Conservation (phyloP, 2,113 vertebrate genomes). For the Bagarius yarrelli region DNA sequence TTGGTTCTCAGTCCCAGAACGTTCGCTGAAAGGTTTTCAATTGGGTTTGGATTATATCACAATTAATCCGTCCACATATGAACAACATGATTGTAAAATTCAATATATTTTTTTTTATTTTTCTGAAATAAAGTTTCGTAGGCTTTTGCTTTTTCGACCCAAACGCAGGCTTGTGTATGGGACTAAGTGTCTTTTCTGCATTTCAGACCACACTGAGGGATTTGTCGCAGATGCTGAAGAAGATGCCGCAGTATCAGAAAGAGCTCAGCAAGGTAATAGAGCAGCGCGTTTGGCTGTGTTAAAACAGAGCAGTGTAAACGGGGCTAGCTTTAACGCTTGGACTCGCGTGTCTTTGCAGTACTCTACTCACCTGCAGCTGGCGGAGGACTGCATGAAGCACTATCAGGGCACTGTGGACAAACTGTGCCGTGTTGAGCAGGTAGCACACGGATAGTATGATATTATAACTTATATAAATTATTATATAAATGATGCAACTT, state of each 20-base stretch:
- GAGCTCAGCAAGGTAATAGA: slow-evolving; percentile 91
- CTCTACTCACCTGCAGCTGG: slow-evolving; percentile 94
- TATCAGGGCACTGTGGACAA: slow-evolving; percentile 98
- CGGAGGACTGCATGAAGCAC: slow-evolving; percentile 98
- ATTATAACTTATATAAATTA: background rate
- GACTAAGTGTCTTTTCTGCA: slow-evolving; percentile 1
- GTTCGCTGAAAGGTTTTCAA: too few relatives aligned
- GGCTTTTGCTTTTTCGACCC: background rate
- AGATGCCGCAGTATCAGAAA: slow-evolving; percentile 99
- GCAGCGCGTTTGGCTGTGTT: background rate
- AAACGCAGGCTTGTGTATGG: background rate
- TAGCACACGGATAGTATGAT: slow-evolving; percentile 50
- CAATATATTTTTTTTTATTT: too few relatives aligned
- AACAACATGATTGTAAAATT: too few relatives aligned
- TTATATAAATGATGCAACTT: too few relatives aligned
- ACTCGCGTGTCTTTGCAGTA: slow-evolving; percentile 73
- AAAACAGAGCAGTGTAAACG: background rate
- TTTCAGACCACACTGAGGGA: slow-evolving; percentile 94
- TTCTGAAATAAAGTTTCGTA: background rate
- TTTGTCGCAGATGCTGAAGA: slow-evolving; percentile 97
- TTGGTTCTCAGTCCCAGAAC: too few relatives aligned
- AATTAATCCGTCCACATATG: too few relatives aligned
- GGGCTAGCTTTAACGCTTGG: background rate
- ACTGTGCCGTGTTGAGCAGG: slow-evolving; percentile 95
- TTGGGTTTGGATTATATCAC: too few relatives aligned